These are phyloP conservation scores for Aulostomus chinensis DNA, from an alignment of 2,797 vertebrate species.

Conservation along the genomic window DNA sequence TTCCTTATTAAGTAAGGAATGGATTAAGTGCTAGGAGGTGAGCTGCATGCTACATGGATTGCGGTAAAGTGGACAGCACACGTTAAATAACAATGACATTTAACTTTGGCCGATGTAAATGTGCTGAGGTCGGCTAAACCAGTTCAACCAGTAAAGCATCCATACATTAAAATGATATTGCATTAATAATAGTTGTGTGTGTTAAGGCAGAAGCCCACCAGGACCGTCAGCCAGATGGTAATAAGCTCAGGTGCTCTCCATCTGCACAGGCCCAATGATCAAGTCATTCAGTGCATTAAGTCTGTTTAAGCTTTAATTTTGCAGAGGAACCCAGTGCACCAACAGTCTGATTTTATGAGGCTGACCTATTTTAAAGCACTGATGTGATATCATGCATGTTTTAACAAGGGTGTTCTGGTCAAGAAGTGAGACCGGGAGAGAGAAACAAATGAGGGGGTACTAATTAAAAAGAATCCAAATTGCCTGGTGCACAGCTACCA, in stretches of 20 bases:
- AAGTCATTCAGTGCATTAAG: constrained; percentile 4
- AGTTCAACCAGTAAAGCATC: neutral
- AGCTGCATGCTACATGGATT: too few relatives aligned
- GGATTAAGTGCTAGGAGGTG: too few relatives aligned
- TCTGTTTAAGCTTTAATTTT: neutral
- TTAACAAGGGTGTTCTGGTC: constrained; percentile 17
- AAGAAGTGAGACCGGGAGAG: neutral
- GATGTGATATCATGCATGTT: constrained; percentile 18
- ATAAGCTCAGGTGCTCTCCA: constrained; percentile 12
- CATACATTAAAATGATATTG: neutral
- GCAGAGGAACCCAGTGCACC: neutral
- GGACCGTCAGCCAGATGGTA: constrained; percentile 9
- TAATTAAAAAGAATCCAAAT: constrained; percentile 12
- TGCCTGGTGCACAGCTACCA: constrained; percentile 1
- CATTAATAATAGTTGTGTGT: constrained; percentile 1
- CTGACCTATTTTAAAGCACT: constrained; percentile 28
- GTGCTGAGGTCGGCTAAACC: too few relatives aligned
- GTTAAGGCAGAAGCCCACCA: neutral
- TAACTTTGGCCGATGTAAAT: too few relatives aligned
- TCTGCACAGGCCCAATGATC: constrained; percentile 4
- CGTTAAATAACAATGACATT: neutral
- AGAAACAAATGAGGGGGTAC: neutral
- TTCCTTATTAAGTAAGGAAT: too few relatives aligned
- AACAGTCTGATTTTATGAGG: neutral
- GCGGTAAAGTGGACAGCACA: too few relatives aligned